Conservation (phyloP, 2,113 vertebrate species). For the Erpornis zantholeuca region DNA sequence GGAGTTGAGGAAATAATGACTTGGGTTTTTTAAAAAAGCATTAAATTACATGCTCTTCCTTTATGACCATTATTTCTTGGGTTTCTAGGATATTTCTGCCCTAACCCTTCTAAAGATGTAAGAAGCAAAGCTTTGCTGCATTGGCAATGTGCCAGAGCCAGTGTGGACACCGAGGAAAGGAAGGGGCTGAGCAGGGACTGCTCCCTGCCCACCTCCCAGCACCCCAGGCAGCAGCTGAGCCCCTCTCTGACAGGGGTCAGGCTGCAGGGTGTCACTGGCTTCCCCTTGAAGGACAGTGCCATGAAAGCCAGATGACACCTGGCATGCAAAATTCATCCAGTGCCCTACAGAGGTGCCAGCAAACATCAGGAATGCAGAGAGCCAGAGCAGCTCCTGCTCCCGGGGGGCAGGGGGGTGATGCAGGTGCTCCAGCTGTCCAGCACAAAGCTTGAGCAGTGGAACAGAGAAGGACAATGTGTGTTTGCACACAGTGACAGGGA, state of each 20-base stretch:
- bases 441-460: background rate
- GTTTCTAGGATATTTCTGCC: slow-evolving; percentile 59
- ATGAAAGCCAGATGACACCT: background rate
- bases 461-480: background rate
- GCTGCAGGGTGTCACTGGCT: background rate
- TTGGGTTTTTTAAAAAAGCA: slow-evolving; percentile 22
- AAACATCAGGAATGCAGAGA: background rate
- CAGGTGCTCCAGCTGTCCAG: background rate
- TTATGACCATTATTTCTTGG: slow-evolving; percentile 51
- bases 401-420: rapidly evolving
- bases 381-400: background rate
- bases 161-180: background rate
- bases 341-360: background rate
- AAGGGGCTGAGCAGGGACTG: background rate
- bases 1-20: slow-evolving; percentile 64
- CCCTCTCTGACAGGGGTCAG: background rate
- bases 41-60: slow-evolving; percentile 67
- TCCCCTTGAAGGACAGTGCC: background rate
- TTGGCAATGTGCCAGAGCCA: background rate
- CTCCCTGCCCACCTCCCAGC: background rate
- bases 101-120: background rate
- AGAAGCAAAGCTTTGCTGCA: background rate
- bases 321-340: background rate
- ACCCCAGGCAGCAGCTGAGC: background rate
- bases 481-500: background rate